phyloP scores from a whole-genome alignment of 2,888 invertebrate genomes.

The Tuta absoluta region DNA sequence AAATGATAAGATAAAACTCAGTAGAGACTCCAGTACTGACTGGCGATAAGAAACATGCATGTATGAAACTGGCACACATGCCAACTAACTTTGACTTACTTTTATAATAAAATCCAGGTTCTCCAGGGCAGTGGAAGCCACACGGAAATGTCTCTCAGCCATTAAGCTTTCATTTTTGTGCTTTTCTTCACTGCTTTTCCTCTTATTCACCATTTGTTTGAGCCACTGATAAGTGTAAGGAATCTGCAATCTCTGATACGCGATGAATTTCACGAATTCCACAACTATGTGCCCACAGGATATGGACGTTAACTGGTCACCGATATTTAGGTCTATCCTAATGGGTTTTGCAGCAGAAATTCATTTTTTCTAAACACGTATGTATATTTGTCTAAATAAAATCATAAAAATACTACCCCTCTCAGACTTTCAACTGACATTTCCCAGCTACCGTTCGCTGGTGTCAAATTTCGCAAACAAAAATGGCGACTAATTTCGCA shows the following conservation, averaged over 20 bases:
- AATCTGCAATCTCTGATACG: constrained; percentile 81
- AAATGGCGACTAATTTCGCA: too few relatives aligned
- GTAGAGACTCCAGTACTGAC: too few relatives aligned
- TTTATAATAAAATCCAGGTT: constrained; percentile 72
- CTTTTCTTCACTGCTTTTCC: constrained; percentile 49
- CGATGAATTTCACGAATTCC: constrained; percentile 80
- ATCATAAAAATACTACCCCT: too few relatives aligned
- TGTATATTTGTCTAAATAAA: not conserved
- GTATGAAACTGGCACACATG: not conserved
- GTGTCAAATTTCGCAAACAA: too few relatives aligned
- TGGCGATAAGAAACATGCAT: too few relatives aligned
- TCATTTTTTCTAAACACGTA: constrained; percentile 13
- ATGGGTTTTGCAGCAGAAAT: constrained; percentile 43
- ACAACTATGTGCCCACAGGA: constrained; percentile 80
- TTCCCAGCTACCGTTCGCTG: too few relatives aligned
- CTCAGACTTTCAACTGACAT: too few relatives aligned
- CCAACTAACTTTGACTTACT: constrained; percentile 43
- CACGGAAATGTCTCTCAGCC: constrained; percentile 68
- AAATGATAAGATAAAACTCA: not conserved
- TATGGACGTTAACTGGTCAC: constrained; percentile 78
- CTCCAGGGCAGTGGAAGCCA: constrained; percentile 66
- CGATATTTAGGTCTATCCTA: constrained; percentile 64
- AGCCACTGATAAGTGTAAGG: constrained; percentile 77
- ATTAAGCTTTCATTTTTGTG: constrained; percentile 59
- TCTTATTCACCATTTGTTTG: constrained; percentile 69